Conservation (phyloP, 2,797 vertebrate species). For the Hafferia zeledoni region DNA sequence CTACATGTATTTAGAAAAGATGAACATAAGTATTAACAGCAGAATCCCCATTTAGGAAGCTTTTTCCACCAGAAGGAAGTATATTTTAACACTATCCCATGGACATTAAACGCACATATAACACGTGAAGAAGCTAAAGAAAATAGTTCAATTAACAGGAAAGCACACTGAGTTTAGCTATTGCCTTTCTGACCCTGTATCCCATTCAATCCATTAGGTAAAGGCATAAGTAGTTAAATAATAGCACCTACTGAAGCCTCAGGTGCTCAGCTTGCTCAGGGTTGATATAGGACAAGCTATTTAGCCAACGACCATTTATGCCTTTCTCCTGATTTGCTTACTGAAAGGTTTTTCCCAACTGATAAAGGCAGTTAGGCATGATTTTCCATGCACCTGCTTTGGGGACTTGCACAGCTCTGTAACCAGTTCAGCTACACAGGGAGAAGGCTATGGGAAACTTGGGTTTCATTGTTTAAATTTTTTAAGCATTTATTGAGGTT, state of each 20-base stretch:
- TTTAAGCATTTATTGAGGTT: background rate
- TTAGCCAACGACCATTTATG: background rate
- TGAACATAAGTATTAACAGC: background rate
- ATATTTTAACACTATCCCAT: background rate
- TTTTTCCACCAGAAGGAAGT: background rate
- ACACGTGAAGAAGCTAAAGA: background rate
- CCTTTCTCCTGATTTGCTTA: background rate
- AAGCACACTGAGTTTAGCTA: background rate
- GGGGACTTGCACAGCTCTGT: background rate
- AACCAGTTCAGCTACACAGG: background rate
- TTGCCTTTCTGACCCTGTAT: background rate
- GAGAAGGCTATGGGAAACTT: background rate
- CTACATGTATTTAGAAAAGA: background rate
- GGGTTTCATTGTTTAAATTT: background rate
- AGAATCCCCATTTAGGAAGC: background rate
- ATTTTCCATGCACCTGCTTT: conserved; percentile 50
- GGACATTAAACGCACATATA: background rate
- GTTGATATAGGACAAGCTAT: background rate
- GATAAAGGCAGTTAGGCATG: background rate
- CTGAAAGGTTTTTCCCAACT: background rate
- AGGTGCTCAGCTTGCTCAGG: background rate
- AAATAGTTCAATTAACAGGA: background rate
- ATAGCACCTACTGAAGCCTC: background rate
- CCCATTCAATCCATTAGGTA: background rate
- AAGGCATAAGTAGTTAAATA: background rate